Evolutionary conservation across 2,888 invertebrate genomes (phyloP).

Genomic region (Pasiphila rectangulata): DNA sequence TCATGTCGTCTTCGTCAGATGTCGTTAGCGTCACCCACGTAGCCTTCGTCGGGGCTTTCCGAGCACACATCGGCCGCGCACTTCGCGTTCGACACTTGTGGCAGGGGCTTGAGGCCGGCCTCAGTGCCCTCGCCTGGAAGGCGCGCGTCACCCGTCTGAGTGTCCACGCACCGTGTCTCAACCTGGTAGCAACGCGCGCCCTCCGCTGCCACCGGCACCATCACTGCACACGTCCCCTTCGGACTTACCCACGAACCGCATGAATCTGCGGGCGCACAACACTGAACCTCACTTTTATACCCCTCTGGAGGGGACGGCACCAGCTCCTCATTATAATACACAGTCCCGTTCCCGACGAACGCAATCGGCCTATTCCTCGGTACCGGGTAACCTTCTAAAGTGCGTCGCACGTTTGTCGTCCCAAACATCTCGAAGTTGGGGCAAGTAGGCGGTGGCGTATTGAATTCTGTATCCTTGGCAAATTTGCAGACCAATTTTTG

Average conservation of each 20-base stretch:
- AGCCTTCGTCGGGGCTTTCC: slow-evolving; percentile 93
- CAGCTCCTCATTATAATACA: slow-evolving; percentile 79
- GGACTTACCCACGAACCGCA: slow-evolving; percentile 74
- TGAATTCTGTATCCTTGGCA: slow-evolving; percentile 75
- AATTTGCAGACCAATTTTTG: slow-evolving; percentile 75
- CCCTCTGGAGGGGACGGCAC: slow-evolving; percentile 86
- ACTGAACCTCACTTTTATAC: slow-evolving; percentile 82
- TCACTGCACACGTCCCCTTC: slow-evolving; percentile 77
- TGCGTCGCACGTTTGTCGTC: slow-evolving; percentile 84
- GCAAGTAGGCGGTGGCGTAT: slow-evolving; percentile 59
- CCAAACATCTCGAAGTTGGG: slow-evolving; percentile 70
- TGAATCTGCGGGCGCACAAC: slow-evolving; percentile 66
- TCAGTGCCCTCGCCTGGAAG: slow-evolving; percentile 66
- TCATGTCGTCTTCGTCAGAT: slow-evolving; percentile 83
- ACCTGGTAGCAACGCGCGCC: slow-evolving; percentile 77
- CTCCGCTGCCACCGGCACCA: slow-evolving; percentile 72
- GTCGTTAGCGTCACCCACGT: slow-evolving; percentile 89
- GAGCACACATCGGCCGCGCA: slow-evolving; percentile 80
- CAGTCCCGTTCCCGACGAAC: slow-evolving; percentile 70
- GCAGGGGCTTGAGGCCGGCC: slow-evolving; percentile 64
- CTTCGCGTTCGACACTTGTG: slow-evolving; percentile 73
- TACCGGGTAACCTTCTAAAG: slow-evolving; percentile 89
- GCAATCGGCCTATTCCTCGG: slow-evolving; percentile 76
- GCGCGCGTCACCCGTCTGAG: slow-evolving; percentile 80
- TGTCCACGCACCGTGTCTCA: slow-evolving; percentile 82